Evolutionary conservation across 2,888 invertebrate species (phyloP).

Genomic region (Cataglyphis albicans): DNA sequence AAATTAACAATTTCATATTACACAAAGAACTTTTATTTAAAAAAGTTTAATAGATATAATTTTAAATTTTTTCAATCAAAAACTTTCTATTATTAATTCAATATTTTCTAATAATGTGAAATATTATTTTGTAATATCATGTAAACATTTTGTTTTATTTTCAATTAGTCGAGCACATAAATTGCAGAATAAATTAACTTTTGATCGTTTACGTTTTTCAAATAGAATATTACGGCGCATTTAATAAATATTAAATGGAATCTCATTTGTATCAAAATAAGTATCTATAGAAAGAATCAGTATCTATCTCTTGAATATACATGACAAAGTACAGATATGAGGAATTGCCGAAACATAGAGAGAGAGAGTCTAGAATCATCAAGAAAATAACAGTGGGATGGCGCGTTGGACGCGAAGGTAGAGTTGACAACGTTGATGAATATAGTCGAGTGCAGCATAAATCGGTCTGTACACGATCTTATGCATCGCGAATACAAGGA

Average conservation of each 20-base stretch:
- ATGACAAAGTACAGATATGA: constrained; percentile 5
- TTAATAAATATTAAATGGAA: background rate
- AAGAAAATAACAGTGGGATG: constrained; percentile 5
- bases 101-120: background rate
- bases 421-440: constrained; percentile 46
- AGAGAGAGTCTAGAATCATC: background rate
- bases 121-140: background rate
- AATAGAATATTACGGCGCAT: background rate
- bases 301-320: background rate
- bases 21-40: background rate
- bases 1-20: background rate
- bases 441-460: constrained; percentile 8
- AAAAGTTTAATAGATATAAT: background rate
- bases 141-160: background rate
- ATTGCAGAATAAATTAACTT: background rate
- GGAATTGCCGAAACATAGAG: background rate
- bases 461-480: background rate
- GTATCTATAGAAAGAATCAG: background rate
- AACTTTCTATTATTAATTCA: background rate
- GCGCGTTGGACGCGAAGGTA: background rate
- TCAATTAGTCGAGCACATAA: background rate
- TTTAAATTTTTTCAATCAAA: background rate
- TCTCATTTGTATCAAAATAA: background rate
- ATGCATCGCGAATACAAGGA: background rate
- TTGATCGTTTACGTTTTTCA: background rate